Conservation (phyloP, 2,113 vertebrate genomes). For the Mormoops blainvillei region DNA sequence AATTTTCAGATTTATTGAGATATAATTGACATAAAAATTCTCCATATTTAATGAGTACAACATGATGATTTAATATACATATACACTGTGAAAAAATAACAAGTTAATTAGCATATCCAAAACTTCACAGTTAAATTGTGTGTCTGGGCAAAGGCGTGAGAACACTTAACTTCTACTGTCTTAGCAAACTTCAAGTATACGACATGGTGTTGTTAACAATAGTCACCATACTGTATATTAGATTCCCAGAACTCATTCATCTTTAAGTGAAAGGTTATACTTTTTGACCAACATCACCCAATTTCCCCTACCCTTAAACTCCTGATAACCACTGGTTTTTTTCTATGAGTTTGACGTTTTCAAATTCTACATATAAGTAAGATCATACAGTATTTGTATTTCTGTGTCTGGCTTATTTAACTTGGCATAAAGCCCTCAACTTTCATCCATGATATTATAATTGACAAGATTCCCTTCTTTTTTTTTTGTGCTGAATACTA, state of each 20-base stretch:
- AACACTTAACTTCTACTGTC: background rate
- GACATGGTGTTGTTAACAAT: background rate
- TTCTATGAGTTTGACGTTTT: background rate
- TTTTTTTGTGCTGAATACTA: background rate
- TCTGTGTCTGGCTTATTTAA: background rate
- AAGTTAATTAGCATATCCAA: background rate
- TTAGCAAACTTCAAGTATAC: background rate
- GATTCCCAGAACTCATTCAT: background rate
- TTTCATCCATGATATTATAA: background rate
- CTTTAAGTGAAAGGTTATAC: background rate
- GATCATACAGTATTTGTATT: background rate
- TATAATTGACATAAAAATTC: background rate
- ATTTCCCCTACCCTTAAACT: background rate
- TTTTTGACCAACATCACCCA: background rate
- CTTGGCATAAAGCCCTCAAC: background rate
- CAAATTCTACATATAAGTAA: background rate
- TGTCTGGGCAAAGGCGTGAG: background rate
- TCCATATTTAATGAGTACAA: background rate
- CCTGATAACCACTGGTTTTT: background rate
- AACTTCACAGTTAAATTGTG: background rate
- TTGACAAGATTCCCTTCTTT: background rate
- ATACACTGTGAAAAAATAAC: background rate
- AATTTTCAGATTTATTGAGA: background rate
- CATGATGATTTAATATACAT: background rate
- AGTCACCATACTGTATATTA: background rate